Conservation (phyloP, 2,888 invertebrate species). For the Chrysolina oricalcia region DNA sequence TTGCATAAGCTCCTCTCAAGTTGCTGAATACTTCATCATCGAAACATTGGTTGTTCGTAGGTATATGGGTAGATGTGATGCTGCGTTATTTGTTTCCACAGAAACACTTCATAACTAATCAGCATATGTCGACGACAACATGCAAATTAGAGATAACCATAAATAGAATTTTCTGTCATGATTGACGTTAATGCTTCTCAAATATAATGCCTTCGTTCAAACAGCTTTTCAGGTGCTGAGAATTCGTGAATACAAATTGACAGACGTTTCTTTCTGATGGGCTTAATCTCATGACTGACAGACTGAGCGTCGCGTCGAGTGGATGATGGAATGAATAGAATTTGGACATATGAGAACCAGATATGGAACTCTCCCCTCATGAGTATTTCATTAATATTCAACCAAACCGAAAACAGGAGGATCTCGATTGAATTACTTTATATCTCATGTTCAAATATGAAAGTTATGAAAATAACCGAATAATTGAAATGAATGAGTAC, state of each 20-base stretch:
- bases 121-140: constrained; percentile 25
- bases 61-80: background rate
- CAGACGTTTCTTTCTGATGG: constrained; percentile 16
- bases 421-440: no score
- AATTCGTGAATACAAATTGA: constrained; percentile 17
- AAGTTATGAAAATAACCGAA: no score
- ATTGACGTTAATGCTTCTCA: constrained; percentile 24
- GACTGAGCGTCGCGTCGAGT: background rate
- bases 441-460: no score
- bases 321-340: background rate
- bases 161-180: constrained; percentile 7
- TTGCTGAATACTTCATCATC: background rate
- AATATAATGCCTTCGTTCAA: constrained; percentile 18
- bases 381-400: background rate
- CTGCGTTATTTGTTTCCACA: background rate
- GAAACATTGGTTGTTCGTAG: background rate
- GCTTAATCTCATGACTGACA: constrained; percentile 11
- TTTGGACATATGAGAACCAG: background rate
- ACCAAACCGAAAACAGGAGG: no score
- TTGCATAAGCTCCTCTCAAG: background rate
- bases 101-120: background rate
- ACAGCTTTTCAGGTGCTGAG: constrained; percentile 24
- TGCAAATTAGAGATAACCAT: constrained; percentile 23
- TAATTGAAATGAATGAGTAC: no score
- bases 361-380: background rate